These are phyloP conservation scores for Ophion obscuratus DNA, from an alignment of 2,888 invertebrate genomes.

Conservation along the genomic window DNA sequence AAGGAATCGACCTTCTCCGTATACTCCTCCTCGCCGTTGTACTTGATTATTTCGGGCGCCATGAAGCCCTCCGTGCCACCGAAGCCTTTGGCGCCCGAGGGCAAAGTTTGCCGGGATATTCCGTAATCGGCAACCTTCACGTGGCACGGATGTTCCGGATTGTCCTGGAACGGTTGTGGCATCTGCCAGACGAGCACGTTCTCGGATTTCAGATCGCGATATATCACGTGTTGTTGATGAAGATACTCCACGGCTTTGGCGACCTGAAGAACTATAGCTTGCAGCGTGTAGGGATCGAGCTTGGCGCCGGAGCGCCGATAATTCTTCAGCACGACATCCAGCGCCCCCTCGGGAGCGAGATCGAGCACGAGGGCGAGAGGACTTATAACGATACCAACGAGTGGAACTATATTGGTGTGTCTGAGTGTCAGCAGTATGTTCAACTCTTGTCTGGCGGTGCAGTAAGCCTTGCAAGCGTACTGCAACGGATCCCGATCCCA, in stretches of 20 bases:
- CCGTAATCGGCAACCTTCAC: constrained; percentile 99
- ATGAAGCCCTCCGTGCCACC: constrained; percentile 99
- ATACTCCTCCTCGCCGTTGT: constrained; percentile 99
- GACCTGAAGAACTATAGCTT: constrained; percentile 94
- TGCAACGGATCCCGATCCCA: constrained; percentile 97
- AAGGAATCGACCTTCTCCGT: constrained; percentile 99
- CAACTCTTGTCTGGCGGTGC: constrained; percentile 97
- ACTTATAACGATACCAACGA: constrained; percentile 94
- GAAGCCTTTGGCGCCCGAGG: constrained; percentile 97
- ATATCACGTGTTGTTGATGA: constrained; percentile 96
- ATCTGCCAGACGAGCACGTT: constrained; percentile 99
- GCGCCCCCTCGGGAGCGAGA: constrained; percentile 96
- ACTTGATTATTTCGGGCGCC: constrained; percentile 99
- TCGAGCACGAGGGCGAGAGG: constrained; percentile 95
- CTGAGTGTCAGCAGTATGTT: constrained; percentile 93
- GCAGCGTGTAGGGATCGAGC: constrained; percentile 92
- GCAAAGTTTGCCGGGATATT: constrained; percentile 94
- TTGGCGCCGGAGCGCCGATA: constrained; percentile 94
- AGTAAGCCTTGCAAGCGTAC: constrained; percentile 97
- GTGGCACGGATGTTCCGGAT: constrained; percentile 89
- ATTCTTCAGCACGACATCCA: constrained; percentile 93
- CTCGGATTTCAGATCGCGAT: constrained; percentile 97
- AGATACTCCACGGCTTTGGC: constrained; percentile 98
- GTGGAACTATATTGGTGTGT: constrained; percentile 96
- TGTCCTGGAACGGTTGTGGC: constrained; percentile 91